Evolutionary conservation across 1,140 invertebrate genomes (phyloP), one percentile per base, ranked within the genome.

Genomic region (Pseudomyrmex pallidus): DNA sequence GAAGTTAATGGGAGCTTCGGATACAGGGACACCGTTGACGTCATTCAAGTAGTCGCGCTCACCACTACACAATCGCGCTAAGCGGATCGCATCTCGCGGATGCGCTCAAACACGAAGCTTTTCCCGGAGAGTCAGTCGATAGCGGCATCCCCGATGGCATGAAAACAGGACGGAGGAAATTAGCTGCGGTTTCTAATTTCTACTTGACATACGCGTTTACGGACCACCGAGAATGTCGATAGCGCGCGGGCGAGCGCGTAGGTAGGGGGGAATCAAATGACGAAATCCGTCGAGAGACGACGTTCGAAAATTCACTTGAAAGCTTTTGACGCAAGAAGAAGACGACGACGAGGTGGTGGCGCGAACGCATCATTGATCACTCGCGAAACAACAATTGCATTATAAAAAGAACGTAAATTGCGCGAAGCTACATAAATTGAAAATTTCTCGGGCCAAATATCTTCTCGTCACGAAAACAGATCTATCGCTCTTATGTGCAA

Each of bases 11-110:
- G 76, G 44, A 61, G 67, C 70, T 68, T 54, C 61, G n/a, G 50
- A 85, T 74, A 82, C 74, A 85, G 83, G 83, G 85, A 85, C 85
- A 72, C 66, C 62, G 48, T 67, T 86, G 85, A 86, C 83, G 85
- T 86, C 85, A 86, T 68, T 46, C 54, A 70, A 15, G 35, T 35
- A n/a, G 77, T 66, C 56, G 82, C 61, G 74, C 10, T 80, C 50
- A 70, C 74, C 62, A 85, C 73, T 35, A 66, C 72, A 77, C 35
- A 35, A 35, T 35, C 35, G 22, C 61, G 50, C 15, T 85, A 52
- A 80, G 70, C 76, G 76, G 17, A 66, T 22, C 56, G 67, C 61
- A 20, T 80, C 70, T 85, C 85, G 62, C 50, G 54, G 5, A 62
- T 68, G 52, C 61, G 63, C 56, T 85, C 59, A 57, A 66, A 13